These are phyloP conservation scores for Amphipoea oculea DNA, from an alignment of 2,888 invertebrate genomes.

Conservation along the genomic window DNA sequence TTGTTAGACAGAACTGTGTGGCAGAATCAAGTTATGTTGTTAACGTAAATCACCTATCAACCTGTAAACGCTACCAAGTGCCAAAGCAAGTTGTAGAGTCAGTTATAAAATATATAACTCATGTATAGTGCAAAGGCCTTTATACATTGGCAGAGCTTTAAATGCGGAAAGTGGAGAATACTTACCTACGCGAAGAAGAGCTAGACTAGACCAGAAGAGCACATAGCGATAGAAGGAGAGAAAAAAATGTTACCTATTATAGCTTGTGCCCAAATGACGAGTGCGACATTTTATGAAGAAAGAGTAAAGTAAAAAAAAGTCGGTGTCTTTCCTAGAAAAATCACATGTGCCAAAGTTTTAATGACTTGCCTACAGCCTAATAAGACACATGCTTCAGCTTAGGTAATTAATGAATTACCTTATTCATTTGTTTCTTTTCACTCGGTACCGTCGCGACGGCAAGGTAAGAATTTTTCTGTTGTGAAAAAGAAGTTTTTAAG, in stretches of 20 bases:
- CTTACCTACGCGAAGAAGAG: background rate
- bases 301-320: slow-evolving; percentile 9
- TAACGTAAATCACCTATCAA: background rate
- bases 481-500: slow-evolving; percentile 58
- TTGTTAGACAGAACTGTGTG: background rate
- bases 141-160: background rate
- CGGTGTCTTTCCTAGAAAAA: slow-evolving; percentile 32
- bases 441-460: slow-evolving; percentile 65
- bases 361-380: slow-evolving; percentile 45
- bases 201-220: slow-evolving; percentile 8
- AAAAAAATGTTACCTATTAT: slow-evolving; percentile 23
- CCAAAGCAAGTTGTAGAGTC: background rate
- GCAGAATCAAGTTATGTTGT: background rate
- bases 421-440: slow-evolving; percentile 64
- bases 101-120: background rate
- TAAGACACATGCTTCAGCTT: slow-evolving; percentile 43
- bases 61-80: background rate
- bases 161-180: background rate
- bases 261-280: slow-evolving; percentile 52
- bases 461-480: slow-evolving; percentile 71
- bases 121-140: background rate
- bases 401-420: slow-evolving; percentile 53
- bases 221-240: slow-evolving; percentile 19
- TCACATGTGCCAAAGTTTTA: slow-evolving; percentile 31
- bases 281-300: slow-evolving; percentile 47